Percentiles rank a stretch among this genome's conserved stretches.
Evolutionary conservation across 2,797 vertebrate genomes (phyloP).

Genomic region (Peromyscus nudipes): DNA sequence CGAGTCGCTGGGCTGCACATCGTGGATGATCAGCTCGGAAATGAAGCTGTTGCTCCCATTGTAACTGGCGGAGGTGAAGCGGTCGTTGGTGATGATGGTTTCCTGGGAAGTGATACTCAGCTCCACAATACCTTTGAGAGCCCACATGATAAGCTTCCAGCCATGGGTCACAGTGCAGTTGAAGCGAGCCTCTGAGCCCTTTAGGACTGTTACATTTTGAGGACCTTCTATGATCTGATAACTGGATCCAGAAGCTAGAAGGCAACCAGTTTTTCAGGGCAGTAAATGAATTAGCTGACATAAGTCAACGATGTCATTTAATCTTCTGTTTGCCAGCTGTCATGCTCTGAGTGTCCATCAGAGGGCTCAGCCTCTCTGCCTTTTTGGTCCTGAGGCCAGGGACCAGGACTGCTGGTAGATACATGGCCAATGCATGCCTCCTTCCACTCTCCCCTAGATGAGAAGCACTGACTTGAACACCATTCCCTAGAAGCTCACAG

Average conservation of each 20-base stretch:
- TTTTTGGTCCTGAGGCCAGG: neutral
- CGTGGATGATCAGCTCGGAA: slow-evolving; percentile 87
- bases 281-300: neutral
- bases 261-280: neutral
- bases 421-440: accelerated
- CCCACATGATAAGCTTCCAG: slow-evolving; percentile 89
- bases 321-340: neutral
- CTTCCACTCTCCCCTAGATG: no score
- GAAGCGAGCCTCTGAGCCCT: slow-evolving; percentile 87
- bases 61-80: slow-evolving; percentile 85
- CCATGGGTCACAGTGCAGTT: slow-evolving; percentile 86
- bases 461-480: neutral
- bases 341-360: accelerated
- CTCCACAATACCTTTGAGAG: slow-evolving; percentile 77
- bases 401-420: neutral
- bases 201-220: slow-evolving; percentile 84
- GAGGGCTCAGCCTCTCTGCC: neutral
- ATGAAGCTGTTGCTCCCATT: slow-evolving; percentile 53
- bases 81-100: slow-evolving; percentile 75
- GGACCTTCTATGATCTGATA: slow-evolving; percentile 86
- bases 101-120: slow-evolving; percentile 79
- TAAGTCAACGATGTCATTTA: neutral
- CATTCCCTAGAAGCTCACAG: neutral
- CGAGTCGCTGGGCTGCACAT: slow-evolving; percentile 75
- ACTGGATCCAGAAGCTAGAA: slow-evolving; percentile 82